Base-by-base conservation (phyloP, 1,140 invertebrate species). In the Zaprionus lachaisei region DNA sequence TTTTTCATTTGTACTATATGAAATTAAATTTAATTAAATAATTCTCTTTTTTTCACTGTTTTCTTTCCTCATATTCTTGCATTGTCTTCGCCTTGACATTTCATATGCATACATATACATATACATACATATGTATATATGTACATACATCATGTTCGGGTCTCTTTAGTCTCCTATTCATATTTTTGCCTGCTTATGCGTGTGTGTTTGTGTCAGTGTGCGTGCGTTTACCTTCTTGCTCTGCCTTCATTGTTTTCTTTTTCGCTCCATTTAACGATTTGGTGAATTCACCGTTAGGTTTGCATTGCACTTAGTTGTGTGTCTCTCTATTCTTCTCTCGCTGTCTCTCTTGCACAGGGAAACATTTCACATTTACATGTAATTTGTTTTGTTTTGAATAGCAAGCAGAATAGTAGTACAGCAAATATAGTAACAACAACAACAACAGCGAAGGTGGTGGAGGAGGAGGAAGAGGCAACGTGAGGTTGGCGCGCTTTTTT, bases 371-470 rank as follows among this genome's bases (percentile, higher is more conserved):
- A 47, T 47, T 47, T 9, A 9, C 41, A 47, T 47, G 34, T 20
- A 67, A 7, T 61, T 64, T 44, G 75, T 62, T 83, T 80, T 83
- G 73, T 83, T 83, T 80, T 83, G 81, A 77, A 76, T 73, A 55
- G 41, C 41, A 47, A 62, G 37, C 63, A 68, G 58, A 65, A 14
- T 15, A 24, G 11, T 7, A 41, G 7, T 15, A 17, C 14, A 41
- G 5, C 24, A 72, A 58, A 51, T 56, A 51, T 26, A 34, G 62
- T 54, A 72, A 73, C 12, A 72, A 72, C 24, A 24, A 34, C 26
- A 69, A 62, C 47, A 7, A 7, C 5, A 22, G 17, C 11, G 47
- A 1, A 5, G 20, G 7, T 1, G 6, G 41, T 7, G n/a, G 7
- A 9, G 7, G 9, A 14, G 47, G 12, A 24, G 20, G 11, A 15